Evolutionary conservation across 2,113 vertebrate species (phyloP), one percentile per base, ranked within the genome.

Genomic region (Platycercus adscitus): DNA sequence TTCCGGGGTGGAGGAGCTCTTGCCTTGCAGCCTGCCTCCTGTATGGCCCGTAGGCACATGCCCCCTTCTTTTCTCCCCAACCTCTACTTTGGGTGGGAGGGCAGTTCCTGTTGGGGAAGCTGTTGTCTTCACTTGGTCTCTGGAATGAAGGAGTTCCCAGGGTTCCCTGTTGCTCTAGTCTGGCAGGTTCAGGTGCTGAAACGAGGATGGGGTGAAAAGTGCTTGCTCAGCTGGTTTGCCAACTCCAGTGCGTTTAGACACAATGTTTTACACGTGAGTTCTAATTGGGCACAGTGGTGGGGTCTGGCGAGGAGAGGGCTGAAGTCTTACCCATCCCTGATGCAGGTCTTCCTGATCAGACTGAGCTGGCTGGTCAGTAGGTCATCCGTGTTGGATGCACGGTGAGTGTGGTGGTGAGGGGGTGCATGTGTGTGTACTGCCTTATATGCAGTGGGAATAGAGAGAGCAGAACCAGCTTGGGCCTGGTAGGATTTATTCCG

Each of bases 351-450:
- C 60, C 75, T 47, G 1, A 3, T 18, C 2, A 0, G 52, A n/a
- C 33, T 58, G 56, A 58, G 47, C 64, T 8, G 26, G 39, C 25
- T n/a, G 4, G 16, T 31, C 21, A 26, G 4, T 2, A 13, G 44
- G 17, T 53, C 39, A 16, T n/a, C 16, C 7, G 1, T 2, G 10
- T 2, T 79, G 83, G 58, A 20, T 3, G 17, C 11, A 0, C 1
- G 2, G 16, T 11, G 73, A 28, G 46, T 3, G 56, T 58, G 21
- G 21, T 37, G 10, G 11, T 2, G 8, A 41, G 8, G 6, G 5
- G 5, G 5, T 44, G 9, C 5, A 1, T 7, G 39, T 3, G 15
- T 21, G 7, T 15, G 6, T 60, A 25, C 47, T 16, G 55, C 3
- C 11, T 52, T 10, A 14, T 1, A 2, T 20, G 50, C 73, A 1